Evolutionary conservation across 2,113 vertebrate species (phyloP), one percentile per base, ranked within the genome.

Genomic region (Orientallactaga bullata): DNA sequence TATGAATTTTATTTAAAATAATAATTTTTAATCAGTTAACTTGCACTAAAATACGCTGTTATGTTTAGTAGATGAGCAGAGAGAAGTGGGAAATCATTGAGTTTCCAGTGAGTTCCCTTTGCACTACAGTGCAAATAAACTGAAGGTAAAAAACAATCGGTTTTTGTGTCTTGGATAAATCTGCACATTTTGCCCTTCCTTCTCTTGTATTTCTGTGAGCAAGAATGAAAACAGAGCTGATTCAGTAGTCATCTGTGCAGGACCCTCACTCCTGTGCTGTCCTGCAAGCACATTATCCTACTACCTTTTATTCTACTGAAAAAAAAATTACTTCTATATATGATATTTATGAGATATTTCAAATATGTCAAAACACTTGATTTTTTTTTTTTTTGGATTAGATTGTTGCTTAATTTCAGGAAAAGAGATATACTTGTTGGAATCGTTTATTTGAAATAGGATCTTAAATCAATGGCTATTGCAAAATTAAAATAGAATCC

Each of bases 1-100:
- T 93, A 63, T 78, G 23, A 74, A 51, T 77, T 94, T 96, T 72
- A 73, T 71, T 90, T 88, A 88, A 81, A 93, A 74, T 82, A 11
- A 47, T 74, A 77, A 24, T 69, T 90, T 90, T 55, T 63, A 85
- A 39, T 58, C 12, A 85, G 61, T 60, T 87, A 82, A 63, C 28
- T 8, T 76, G 18, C 80, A 51, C 13, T 77, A 66, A 84, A 93
- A 82, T 7, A 88, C 8, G 83, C 23, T 20, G 60, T 66, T 78
- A 20, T 79, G 21, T 39, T 82, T 73, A 16, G 32, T 69, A 12
- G 47, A 9, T 65, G 20, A 85, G 6, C 2, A 71, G 9, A 79
- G 12, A 72, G 17, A 2, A 13, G 82, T 4, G 51, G 7, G 60
- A 35, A 87, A 84, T 88, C 1, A 71, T 7, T 91, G 87, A 37